Evolutionary conservation across 2,888 invertebrate species (phyloP).

Genomic region (Oscheius sp.): DNA sequence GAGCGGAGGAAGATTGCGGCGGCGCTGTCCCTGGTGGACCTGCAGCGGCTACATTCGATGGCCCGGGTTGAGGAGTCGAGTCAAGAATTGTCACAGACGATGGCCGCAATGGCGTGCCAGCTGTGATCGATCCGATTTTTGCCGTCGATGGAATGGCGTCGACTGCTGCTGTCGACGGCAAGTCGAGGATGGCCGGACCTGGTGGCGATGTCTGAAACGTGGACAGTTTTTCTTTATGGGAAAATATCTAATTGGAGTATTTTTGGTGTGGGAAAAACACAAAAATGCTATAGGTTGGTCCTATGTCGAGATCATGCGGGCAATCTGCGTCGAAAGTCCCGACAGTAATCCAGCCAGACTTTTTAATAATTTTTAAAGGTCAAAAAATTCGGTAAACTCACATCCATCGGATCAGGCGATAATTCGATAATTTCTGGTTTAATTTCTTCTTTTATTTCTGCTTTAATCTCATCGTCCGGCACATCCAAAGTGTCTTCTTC

Average conservation of each 20-base stretch:
- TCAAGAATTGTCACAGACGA: conserved; percentile 36
- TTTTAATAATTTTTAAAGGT: not conserved
- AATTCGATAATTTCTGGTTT: not conserved
- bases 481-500: conserved; percentile 35
- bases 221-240: too few relatives aligned
- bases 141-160: not conserved
- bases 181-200: not conserved
- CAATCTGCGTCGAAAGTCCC: too few relatives aligned
- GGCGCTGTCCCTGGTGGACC: conserved; percentile 9
- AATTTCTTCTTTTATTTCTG: not conserved
- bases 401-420: conserved; percentile 3
- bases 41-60: not conserved
- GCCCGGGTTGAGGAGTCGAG: not conserved
- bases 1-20: not conserved
- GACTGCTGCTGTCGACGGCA: not conserved
- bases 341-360: too few relatives aligned
- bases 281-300: too few relatives aligned
- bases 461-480: conserved; percentile 9
- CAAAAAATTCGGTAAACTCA: not conserved
- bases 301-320: too few relatives aligned
- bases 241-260: too few relatives aligned
- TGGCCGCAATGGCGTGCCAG: conserved; percentile 35
- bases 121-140: conserved; percentile 32
- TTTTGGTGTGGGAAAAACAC: too few relatives aligned
- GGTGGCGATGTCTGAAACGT: conserved; percentile 9